Evolutionary conservation across 2,797 vertebrate species (phyloP).

Genomic region (Sebastes variabilis): DNA sequence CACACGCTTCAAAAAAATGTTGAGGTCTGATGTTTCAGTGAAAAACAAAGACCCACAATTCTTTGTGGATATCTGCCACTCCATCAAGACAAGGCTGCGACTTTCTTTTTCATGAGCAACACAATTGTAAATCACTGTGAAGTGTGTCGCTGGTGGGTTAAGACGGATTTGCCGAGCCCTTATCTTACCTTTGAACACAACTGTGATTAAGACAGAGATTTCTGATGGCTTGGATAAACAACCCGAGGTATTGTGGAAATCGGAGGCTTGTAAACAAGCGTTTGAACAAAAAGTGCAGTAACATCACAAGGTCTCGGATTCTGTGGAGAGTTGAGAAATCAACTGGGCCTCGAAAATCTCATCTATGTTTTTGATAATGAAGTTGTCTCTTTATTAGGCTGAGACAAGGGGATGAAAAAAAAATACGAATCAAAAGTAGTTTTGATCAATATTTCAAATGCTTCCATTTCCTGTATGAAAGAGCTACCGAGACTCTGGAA

Average conservation of each 20-base stretch:
- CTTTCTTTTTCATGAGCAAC: slow-evolving; percentile 41
- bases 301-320: slow-evolving; percentile 55
- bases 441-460: slow-evolving; percentile 73
- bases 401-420: slow-evolving; percentile 6
- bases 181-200: slow-evolving; percentile 79
- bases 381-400: slow-evolving; percentile 36
- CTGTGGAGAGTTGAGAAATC: slow-evolving; percentile 58
- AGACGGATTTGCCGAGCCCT: slow-evolving; percentile 74
- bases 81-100: slow-evolving; percentile 48
- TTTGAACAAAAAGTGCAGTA: slow-evolving; percentile 61
- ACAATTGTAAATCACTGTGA: slow-evolving; percentile 70
- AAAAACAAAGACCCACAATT: slow-evolving; percentile 54
- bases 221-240: slow-evolving; percentile 75
- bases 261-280: slow-evolving; percentile 71
- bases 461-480: slow-evolving; percentile 27
- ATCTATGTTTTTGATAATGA: slow-evolving; percentile 47
- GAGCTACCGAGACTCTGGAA: slow-evolving; percentile 21
- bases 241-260: slow-evolving; percentile 65
- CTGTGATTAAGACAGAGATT: slow-evolving; percentile 77
- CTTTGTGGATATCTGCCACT: slow-evolving; percentile 75
- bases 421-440: slow-evolving; percentile 24
- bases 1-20: slow-evolving; percentile 28
- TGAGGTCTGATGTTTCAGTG: slow-evolving; percentile 46
- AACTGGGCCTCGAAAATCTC: slow-evolving; percentile 24
- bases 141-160: slow-evolving; percentile 73